A percentile compares a stretch with the other conserved stretches of the same genome.
These are phyloP conservation scores for Mus pahari DNA, from an alignment of 2,113 vertebrate genomes.

Conservation along the genomic window DNA sequence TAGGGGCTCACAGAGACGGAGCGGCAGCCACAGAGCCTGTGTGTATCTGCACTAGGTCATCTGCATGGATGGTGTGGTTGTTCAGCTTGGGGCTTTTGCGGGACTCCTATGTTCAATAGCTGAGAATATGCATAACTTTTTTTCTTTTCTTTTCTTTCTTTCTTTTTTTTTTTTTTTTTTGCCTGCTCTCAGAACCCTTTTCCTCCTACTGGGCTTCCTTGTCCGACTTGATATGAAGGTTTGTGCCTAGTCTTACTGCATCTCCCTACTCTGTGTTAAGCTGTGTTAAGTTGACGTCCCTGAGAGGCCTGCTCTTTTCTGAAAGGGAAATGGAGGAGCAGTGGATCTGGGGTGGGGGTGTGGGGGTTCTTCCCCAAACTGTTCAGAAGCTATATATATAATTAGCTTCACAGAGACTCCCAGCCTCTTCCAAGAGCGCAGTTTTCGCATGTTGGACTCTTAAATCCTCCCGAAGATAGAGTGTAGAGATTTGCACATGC, in stretches of 20 bases:
- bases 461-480: slow-evolving; percentile 2
- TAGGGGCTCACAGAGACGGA: background rate
- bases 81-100: background rate
- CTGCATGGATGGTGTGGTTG: background rate
- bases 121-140: too few relatives aligned
- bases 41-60: background rate
- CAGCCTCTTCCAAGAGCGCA: slow-evolving; percentile 38
- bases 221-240: background rate
- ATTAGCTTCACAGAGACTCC: slow-evolving; percentile 78
- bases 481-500: background rate
- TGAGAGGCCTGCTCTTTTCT: background rate
- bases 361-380: slow-evolving; percentile 86
- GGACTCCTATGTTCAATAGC: too few relatives aligned
- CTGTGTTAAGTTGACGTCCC: background rate
- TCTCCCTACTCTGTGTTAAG: background rate
- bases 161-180: too few relatives aligned
- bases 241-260: background rate
- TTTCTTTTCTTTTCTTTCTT: too few relatives aligned
- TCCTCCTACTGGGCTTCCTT: background rate
- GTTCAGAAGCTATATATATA: slow-evolving; percentile 82
- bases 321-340: background rate
- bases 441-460: slow-evolving; percentile 49
- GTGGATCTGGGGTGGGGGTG: background rate
- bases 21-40: background rate
- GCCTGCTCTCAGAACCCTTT: background rate